Base-by-base conservation (phyloP, 1,140 invertebrate genomes). In the Acromyrmex heyeri region DNA sequence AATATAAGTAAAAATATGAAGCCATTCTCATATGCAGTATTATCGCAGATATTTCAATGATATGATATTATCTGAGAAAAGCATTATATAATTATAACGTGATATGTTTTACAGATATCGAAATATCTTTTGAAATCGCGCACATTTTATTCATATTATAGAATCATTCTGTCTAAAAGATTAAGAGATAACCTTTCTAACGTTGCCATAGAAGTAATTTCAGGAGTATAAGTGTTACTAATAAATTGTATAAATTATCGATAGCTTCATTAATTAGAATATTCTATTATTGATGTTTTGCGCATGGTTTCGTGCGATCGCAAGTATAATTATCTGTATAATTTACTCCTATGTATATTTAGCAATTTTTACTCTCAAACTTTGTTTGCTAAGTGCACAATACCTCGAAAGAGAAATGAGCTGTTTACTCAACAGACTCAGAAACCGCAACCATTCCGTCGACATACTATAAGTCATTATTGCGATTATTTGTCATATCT, bases 401-500 rank as follows among this genome's bases (percentile, higher is more conserved):
- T 64, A 38, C 14, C 27, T 76, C 30, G 61, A 77, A 16, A 27
- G 18, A 67, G 21, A 76, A 27, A 27, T 16, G 34, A 77, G n/a
- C 4, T 21, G 21, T 76, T 59, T 24, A 55, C 12, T 1, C 30
- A 34, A 38, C 55, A 59, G 16, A 62, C 44, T 61, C 34, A 18
- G 16, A 78, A 81, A 70, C 55, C 57, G 77, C 55, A 48, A 86
- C 6, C 21, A 67, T 81, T 70, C n/a, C 76, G 48, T 3, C 64
- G 48, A 50, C 14, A 18, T 70, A 70, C 16, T 75, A 82, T 86
- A 83, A 83, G 55, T 72, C 44, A 82, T 18, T n/a, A 34, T 72
- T 86, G 55, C 85, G 61, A 90, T 65, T 50, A 50, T 81, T 85
- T 90, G 61, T 69, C 14, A 75, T 57, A 85, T 57, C 57, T 87